Evolutionary conservation across 1,140 invertebrate genomes (phyloP).

Genomic region (Trichoplusia ni): DNA sequence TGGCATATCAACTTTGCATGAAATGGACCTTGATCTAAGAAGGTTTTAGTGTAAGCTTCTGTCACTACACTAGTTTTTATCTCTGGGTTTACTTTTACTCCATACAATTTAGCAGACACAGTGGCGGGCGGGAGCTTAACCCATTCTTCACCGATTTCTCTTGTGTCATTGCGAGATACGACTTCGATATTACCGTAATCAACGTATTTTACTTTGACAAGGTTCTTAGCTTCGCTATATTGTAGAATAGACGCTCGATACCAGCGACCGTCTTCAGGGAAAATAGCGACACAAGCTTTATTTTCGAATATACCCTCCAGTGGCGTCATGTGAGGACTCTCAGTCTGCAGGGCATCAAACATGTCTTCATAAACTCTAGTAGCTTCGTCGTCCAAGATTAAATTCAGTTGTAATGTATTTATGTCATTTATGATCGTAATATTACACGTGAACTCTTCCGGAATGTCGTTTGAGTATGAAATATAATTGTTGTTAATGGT

Average conservation of each 20-base stretch:
- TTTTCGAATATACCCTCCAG: constrained; percentile 66
- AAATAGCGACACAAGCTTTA: constrained; percentile 71
- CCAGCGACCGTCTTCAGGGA: constrained; percentile 63
- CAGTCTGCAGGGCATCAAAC: constrained; percentile 53
- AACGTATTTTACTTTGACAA: constrained; percentile 70
- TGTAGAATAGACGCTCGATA: constrained; percentile 66
- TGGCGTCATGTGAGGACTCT: constrained; percentile 41
- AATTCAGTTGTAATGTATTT: constrained; percentile 52
- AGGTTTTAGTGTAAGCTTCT: constrained; percentile 50
- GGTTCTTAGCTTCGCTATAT: constrained; percentile 57
- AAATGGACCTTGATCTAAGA: constrained; percentile 65
- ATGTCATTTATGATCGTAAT: constrained; percentile 57
- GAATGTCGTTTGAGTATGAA: constrained; percentile 42
- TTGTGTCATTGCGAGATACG: constrained; percentile 53
- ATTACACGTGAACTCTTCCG: constrained; percentile 57
- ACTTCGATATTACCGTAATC: constrained; percentile 72
- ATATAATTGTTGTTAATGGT: constrained; percentile 62
- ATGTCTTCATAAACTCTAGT: constrained; percentile 52
- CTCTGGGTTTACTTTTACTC: constrained; percentile 53
- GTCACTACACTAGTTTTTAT: constrained; percentile 39
- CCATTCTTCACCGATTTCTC: constrained; percentile 63
- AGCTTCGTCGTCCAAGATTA: constrained; percentile 52
- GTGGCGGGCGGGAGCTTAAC: constrained; percentile 52
- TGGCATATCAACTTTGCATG: constrained; percentile 50
- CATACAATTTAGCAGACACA: constrained; percentile 55